Percentiles rank a stretch among this genome's conserved stretches.
Conservation (phyloP, 2,113 vertebrate genomes). For the Gobio gobio region DNA sequence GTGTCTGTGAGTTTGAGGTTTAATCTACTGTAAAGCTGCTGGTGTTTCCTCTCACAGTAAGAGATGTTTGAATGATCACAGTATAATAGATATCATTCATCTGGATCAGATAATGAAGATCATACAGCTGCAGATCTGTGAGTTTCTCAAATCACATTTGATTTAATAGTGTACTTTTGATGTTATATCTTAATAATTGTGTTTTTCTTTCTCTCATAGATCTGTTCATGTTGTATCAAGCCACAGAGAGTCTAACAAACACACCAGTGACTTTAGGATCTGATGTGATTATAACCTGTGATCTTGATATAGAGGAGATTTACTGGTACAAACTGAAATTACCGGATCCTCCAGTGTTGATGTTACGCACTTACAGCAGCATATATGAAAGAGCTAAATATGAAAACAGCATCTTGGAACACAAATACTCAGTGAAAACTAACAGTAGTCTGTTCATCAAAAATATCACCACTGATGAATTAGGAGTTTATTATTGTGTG, state of each 20-base stretch:
- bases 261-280: not conserved
- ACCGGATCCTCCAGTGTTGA: not conserved
- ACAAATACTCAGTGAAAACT: not conserved
- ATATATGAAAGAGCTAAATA: not conserved
- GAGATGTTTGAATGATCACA: not conserved
- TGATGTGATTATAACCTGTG: not conserved
- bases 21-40: not conserved
- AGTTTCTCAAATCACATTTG: not conserved
- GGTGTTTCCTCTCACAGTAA: not conserved
- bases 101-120: not conserved
- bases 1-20: not conserved
- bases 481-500: constrained; percentile 23
- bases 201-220: not conserved
- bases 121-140: not conserved
- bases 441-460: not conserved
- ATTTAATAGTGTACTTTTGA: not conserved
- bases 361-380: not conserved
- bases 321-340: not conserved
- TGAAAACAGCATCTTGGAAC: not conserved
- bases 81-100: not conserved
- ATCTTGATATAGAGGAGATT: not conserved
- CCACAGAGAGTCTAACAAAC: not conserved
- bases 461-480: not conserved
- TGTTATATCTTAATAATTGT: not conserved
- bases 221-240: not conserved